Percentiles rank a stretch among this genome's conserved stretches.
Evolutionary conservation across 2,113 vertebrate genomes (phyloP).

Genomic region (Potamarius usumacintae): DNA sequence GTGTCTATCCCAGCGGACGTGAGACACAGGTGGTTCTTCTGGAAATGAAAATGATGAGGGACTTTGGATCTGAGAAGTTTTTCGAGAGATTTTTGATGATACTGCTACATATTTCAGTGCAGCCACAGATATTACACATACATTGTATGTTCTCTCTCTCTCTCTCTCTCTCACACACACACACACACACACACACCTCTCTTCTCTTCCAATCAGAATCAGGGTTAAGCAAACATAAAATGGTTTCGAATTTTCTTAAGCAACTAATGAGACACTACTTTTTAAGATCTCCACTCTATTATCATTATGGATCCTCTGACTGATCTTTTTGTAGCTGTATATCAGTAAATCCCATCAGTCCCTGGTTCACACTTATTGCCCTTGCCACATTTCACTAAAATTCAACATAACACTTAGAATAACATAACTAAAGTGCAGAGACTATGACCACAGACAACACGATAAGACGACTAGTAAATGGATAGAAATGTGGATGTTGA

Average conservation of each 20-base stretch:
- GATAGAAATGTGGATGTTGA: conserved; percentile 20
- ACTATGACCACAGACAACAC: conserved; percentile 54
- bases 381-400: conserved; percentile 9
- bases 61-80: not conserved
- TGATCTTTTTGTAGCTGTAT: not conserved
- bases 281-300: not conserved
- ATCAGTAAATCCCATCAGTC: not conserved
- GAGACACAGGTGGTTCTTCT: not conserved
- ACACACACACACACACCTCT: not conserved
- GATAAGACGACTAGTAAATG: conserved; percentile 44
- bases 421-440: conserved; percentile 49
- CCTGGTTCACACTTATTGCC: conserved; percentile 9
- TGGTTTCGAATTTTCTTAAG: not conserved
- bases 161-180: not conserved
- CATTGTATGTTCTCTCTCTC: not conserved
- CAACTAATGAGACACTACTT: conserved; percentile 26
- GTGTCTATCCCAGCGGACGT: not conserved
- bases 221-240: not conserved
- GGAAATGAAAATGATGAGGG: not conserved
- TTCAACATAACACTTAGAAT: conserved; percentile 53
- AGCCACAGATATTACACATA: not conserved
- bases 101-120: not conserved
- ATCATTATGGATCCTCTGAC: not conserved
- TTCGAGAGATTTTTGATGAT: not conserved
- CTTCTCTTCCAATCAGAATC: not conserved